Evolutionary conservation across 2,113 vertebrate genomes (phyloP).

Genomic region (Garra rufa): DNA sequence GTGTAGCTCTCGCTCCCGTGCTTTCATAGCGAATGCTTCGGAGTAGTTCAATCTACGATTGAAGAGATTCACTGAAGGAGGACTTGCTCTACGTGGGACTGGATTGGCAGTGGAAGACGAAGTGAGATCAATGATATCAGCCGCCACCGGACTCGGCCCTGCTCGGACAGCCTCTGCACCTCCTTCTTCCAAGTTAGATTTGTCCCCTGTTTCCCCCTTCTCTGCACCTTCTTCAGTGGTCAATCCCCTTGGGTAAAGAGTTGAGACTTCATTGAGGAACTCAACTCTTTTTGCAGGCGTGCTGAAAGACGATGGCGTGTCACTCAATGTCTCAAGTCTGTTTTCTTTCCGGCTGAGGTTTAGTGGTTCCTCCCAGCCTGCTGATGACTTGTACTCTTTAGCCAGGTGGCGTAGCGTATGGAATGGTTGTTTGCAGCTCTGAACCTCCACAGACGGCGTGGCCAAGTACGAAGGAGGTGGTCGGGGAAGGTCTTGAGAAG

Average conservation of each 20-base stretch:
- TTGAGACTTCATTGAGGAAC: conserved; percentile 73
- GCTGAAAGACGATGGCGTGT: conserved; percentile 69
- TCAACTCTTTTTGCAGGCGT: conserved; percentile 69
- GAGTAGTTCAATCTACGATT: background rate
- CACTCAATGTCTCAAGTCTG: conserved; percentile 9
- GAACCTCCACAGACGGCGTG: background rate
- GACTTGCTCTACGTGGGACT: conserved; percentile 6
- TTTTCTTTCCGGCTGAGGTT: conserved; percentile 71
- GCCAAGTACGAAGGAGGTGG: background rate
- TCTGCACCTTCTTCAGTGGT: conserved; percentile 52
- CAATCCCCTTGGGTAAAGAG: conserved; percentile 65
- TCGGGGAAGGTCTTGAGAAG: conserved; percentile 20
- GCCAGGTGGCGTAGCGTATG: conserved; percentile 69
- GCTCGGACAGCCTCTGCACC: background rate
- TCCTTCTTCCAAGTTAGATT: background rate
- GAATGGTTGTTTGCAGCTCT: conserved; percentile 60
- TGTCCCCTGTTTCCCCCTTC: conserved; percentile 33
- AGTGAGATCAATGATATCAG: conserved; percentile 35
- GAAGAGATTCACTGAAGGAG: background rate
- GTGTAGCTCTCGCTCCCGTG: conserved; percentile 39
- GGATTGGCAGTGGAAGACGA: conserved; percentile 10
- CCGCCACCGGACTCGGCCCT: background rate
- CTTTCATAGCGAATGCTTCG: background rate
- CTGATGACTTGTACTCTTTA: conserved; percentile 68
- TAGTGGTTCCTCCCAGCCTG: conserved; percentile 70